Evolutionary conservation across 2,888 invertebrate genomes (phyloP).

Genomic region (Tuberolachnus salignus): DNA sequence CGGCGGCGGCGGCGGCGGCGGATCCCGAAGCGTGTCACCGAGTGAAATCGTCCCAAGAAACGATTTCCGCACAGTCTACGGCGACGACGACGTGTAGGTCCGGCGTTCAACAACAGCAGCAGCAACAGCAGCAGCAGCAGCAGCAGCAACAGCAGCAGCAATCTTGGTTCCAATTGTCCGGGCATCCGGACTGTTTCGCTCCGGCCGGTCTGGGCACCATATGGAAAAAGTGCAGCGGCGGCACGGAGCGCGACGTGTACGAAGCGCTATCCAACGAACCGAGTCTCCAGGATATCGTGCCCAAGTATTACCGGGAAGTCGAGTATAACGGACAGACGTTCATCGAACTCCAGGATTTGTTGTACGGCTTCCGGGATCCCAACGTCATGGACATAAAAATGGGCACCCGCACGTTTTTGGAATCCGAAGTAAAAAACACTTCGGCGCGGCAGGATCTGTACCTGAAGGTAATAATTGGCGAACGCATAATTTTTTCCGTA

Average conservation of each 20-base stretch:
- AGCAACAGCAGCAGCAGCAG: no score
- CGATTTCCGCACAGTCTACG: constrained; percentile 59
- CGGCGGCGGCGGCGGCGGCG: constrained; percentile 22
- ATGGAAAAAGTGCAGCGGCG: constrained; percentile 84
- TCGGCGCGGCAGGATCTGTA: constrained; percentile 85
- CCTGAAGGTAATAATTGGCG: constrained; percentile 69
- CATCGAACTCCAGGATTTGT: constrained; percentile 92
- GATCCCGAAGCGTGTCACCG: background rate
- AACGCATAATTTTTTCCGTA: background rate
- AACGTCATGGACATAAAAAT: constrained; percentile 98
- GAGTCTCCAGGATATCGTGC: constrained; percentile 64
- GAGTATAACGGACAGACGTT: constrained; percentile 81
- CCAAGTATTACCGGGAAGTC: constrained; percentile 79
- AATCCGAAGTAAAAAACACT: constrained; percentile 90
- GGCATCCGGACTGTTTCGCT: constrained; percentile 90
- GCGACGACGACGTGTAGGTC: constrained; percentile 62
- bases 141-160: constrained; percentile 39
- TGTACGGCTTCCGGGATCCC: constrained; percentile 88
- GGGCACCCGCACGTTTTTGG: constrained; percentile 93
- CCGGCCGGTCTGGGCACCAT: constrained; percentile 92
- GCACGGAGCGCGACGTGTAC: constrained; percentile 79
- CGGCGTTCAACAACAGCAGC: constrained; percentile 8
- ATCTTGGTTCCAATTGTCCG: constrained; percentile 88
- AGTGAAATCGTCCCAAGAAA: constrained; percentile 9
- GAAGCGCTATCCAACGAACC: constrained; percentile 79